Base-by-base conservation (phyloP, 37 sponge, comb jelly and placozoan genomes). In the Cliona cf. orientalis region DNA sequence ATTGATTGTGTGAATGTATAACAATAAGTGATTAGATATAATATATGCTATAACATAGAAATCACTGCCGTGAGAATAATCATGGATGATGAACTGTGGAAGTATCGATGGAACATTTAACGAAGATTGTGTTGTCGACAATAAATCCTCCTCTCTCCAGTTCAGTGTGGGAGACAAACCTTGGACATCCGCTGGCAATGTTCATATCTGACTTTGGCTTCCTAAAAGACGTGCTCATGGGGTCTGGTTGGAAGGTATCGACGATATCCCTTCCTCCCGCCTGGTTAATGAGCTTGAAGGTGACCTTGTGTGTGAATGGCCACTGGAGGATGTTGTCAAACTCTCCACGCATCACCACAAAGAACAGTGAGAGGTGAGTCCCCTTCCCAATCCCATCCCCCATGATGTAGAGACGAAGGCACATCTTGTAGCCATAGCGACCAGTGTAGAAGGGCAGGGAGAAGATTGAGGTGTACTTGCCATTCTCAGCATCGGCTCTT, bases 371-470 rank as follows among this genome's bases (percentile, higher is more conserved):
- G 71, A 93, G 58, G 71, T 93, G 83, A 17, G 75, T 78, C 1
- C 76, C 70, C 71, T 86, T 93, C 7, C 94, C 94, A 42, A 86
- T 83, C 6, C 94, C 94, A 72, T 93, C 94, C 5, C 94, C 94
- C 32, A 74, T 41, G 53, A 87, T 88, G 84, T 93, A 93, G 59
- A 93, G 75, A 23, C 90, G 75, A 22, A 90, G 80, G 63, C 94
- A 93, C 87, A 93, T 86, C 76, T 93, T 93, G 80, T 93, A 93
- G 9, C 94, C 94, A 71, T 93, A 90, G 34, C 91, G 73, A 62
- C 75, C 58, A 36, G 91, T 76, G 43, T 90, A 93, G 66, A 89
- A 93, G 14, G 94, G 94, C 2, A 92, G 81, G 57, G 79, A 78
- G 77, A 87, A 92, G 57, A 92, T 88, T 2, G 93, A 92, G 17